A percentile compares a stretch with the other conserved stretches of the same genome.
These are phyloP conservation scores for Tetraodon nigroviridis DNA, from an alignment of 2,113 vertebrate species.

Conservation along the genomic window DNA sequence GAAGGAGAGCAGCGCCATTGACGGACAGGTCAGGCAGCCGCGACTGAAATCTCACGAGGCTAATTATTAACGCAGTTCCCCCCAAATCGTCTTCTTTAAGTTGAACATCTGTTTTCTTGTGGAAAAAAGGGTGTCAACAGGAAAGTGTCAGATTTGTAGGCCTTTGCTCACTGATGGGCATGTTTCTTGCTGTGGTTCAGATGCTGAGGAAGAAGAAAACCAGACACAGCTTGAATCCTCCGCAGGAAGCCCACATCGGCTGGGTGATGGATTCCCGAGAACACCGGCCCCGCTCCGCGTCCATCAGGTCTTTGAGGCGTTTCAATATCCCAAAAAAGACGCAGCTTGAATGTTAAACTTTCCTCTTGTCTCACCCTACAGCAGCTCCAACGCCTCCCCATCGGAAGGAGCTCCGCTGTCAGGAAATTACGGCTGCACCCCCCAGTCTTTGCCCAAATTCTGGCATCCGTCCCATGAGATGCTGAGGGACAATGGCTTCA, in stretches of 20 bases:
- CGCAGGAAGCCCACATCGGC: constrained; percentile 88
- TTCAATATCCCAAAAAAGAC: background rate
- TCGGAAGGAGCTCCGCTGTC: constrained; percentile 78
- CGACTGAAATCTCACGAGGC: too few species aligned
- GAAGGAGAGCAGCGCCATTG: constrained; percentile 81
- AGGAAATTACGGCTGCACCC: constrained; percentile 82
- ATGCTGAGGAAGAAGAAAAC: constrained; percentile 91
- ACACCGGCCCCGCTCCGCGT: constrained; percentile 81
- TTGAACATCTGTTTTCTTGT: too few species aligned
- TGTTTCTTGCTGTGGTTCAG: constrained; percentile 57
- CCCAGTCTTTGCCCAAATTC: constrained; percentile 90
- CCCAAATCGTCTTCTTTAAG: too few species aligned
- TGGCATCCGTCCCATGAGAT: constrained; percentile 95
- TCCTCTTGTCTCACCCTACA: constrained; percentile 41
- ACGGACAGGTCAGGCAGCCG: constrained; percentile 74
- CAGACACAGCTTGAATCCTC: constrained; percentile 87
- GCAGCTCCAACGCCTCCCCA: constrained; percentile 85
- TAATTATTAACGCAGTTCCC: too few species aligned
- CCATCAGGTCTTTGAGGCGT: constrained; percentile 83
- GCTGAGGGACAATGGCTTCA: constrained; percentile 92
- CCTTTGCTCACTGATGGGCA: background rate
- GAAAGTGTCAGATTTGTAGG: background rate
- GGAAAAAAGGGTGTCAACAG: background rate
- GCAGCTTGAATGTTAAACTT: background rate
- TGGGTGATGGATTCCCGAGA: constrained; percentile 98